Evolutionary conservation across 2,888 invertebrate genomes (phyloP).

Genomic region (Agonum fuliginosum): DNA sequence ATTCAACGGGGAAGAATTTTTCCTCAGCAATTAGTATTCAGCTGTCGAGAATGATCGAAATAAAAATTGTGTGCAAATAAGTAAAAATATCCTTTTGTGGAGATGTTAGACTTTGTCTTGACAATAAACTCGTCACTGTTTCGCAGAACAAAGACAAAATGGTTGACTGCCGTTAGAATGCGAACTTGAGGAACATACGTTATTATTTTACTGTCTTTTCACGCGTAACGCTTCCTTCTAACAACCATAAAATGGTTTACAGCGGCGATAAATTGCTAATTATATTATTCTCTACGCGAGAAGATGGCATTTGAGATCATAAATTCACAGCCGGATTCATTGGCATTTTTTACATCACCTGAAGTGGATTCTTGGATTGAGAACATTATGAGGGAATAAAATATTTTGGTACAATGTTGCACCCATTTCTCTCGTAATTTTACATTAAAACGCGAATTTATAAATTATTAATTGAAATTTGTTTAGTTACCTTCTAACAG

Average conservation of each 20-base stretch:
- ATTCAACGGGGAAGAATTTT: neutral
- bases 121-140: slow-evolving; percentile 35
- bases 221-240: slow-evolving; percentile 10
- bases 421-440: too few species aligned
- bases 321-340: slow-evolving; percentile 11
- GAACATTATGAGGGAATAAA: neutral
- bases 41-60: neutral
- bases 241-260: slow-evolving; percentile 35
- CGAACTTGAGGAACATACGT: slow-evolving; percentile 20
- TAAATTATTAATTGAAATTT: too few species aligned
- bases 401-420: neutral
- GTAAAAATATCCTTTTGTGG: slow-evolving; percentile 19
- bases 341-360: neutral
- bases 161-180: slow-evolving; percentile 34
- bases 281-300: slow-evolving; percentile 11
- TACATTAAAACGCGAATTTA: too few species aligned
- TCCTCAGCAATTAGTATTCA: slow-evolving; percentile 16
- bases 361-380: neutral
- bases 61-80: slow-evolving; percentile 19
- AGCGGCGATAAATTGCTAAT: slow-evolving; percentile 20
- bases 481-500: too few species aligned
- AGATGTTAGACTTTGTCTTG: neutral
- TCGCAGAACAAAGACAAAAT: slow-evolving; percentile 38
- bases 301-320: slow-evolving; percentile 25
- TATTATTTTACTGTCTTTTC: slow-evolving; percentile 41